A percentile compares a stretch with the other conserved stretches of the same genome.
Evolutionary conservation across 2,888 invertebrate genomes (phyloP).

Genomic region (Hirudinaria manillensis): DNA sequence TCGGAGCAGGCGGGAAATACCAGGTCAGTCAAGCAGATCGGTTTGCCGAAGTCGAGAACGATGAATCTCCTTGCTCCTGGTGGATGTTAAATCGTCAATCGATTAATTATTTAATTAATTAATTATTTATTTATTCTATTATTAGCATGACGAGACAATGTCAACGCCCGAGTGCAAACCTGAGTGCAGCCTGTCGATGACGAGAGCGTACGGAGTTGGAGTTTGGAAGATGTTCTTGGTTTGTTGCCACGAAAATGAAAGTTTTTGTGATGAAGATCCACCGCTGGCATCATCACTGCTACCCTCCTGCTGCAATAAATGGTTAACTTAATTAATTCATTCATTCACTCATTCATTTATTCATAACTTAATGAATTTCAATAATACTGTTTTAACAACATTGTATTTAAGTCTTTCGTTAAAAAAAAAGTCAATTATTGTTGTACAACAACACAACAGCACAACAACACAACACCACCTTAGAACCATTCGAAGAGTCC

Average conservation of each 20-base stretch:
- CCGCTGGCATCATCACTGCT: background rate
- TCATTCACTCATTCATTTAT: too few relatives aligned
- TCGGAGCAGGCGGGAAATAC: constrained; percentile 56
- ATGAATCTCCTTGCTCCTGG: constrained; percentile 77
- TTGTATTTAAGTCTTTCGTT: background rate
- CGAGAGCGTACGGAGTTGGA: constrained; percentile 68
- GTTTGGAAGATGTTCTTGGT: constrained; percentile 70
- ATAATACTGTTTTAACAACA: background rate
- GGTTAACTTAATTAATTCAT: background rate
- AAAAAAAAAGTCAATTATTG: background rate
- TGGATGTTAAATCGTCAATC: constrained; percentile 8
- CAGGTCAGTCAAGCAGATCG: constrained; percentile 77
- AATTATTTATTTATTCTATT: background rate
- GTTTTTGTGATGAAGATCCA: background rate
- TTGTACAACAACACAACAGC: background rate
- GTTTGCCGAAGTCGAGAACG: constrained; percentile 81
- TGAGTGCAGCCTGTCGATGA: constrained; percentile 87
- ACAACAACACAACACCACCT: background rate
- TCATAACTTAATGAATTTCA: background rate
- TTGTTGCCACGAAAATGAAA: constrained; percentile 18
- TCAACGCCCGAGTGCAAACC: constrained; percentile 48
- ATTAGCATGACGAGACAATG: background rate
- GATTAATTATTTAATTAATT: background rate
- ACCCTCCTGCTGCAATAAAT: background rate
- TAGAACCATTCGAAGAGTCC: background rate